Conservation (phyloP, 2,888 invertebrate genomes). For the Drosophila pseudotakahashii region DNA sequence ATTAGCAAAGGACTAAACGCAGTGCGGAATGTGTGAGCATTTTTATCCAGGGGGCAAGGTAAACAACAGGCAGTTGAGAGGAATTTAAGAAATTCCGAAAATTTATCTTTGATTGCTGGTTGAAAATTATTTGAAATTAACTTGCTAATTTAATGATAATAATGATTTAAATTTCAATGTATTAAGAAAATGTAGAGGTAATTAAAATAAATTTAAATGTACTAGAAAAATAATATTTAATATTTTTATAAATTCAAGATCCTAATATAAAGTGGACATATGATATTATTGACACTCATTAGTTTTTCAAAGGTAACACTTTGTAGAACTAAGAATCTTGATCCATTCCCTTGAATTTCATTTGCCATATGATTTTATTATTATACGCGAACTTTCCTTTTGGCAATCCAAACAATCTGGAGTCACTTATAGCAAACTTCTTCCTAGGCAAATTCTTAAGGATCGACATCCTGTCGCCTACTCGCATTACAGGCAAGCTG, state of each 20-base stretch:
- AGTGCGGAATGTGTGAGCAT: constrained; percentile 50
- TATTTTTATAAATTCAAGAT: too few relatives aligned
- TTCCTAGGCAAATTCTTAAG: constrained; percentile 1
- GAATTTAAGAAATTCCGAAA: not conserved
- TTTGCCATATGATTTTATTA: not conserved
- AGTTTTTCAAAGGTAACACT: too few relatives aligned
- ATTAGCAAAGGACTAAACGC: constrained; percentile 62
- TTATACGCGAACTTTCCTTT: not conserved
- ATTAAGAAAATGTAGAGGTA: too few relatives aligned
- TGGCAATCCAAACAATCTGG: not conserved
- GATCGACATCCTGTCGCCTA: constrained; percentile 17
- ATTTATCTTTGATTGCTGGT: not conserved
- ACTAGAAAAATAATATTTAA: too few relatives aligned
- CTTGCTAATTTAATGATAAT: not conserved
- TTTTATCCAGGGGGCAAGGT: constrained; percentile 14
- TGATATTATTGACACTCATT: too few relatives aligned
- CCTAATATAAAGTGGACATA: too few relatives aligned
- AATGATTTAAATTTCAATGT: too few relatives aligned
- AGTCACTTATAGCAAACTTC: constrained; percentile 25
- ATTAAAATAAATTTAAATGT: too few relatives aligned
- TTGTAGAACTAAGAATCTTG: too few relatives aligned
- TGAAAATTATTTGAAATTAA: not conserved
- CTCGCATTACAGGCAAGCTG: constrained; percentile 52
- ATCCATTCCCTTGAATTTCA: too few relatives aligned
- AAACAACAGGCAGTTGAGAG: not conserved